Percentiles rank a stretch among this genome's conserved stretches.
phyloP scores from a whole-genome alignment of 37 sponge, comb jelly and placozoan species.

The Haliclona indistincta region DNA sequence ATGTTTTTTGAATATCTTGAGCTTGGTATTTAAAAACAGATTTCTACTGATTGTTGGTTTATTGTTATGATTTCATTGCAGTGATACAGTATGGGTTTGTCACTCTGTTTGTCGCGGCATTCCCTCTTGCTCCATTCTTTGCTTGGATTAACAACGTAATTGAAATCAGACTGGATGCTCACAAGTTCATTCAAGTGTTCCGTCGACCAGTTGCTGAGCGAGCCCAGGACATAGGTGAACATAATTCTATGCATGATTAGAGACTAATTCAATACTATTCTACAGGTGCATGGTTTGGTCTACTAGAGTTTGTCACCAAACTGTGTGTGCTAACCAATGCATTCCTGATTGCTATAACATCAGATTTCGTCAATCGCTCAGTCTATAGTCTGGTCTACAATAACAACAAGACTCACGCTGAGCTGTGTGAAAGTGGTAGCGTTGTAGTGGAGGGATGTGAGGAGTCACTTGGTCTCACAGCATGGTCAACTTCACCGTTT shows the following conservation, averaged over 20 bases:
- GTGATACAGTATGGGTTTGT: conserved; percentile 88
- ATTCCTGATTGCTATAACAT: conserved; percentile 70
- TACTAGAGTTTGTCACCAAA: conserved; percentile 76
- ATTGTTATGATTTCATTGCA: conserved; percentile 14
- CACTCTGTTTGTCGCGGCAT: conserved; percentile 85
- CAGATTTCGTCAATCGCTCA: conserved; percentile 56
- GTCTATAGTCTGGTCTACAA: conserved; percentile 11
- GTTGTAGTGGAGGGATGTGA: not conserved
- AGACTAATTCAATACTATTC: not conserved
- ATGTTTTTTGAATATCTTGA: conserved; percentile 84
- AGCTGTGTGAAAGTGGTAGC: not conserved
- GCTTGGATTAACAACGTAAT: conserved; percentile 81
- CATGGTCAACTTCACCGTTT: not conserved
- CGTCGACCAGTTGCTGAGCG: conserved; percentile 69
- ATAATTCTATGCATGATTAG: not conserved
- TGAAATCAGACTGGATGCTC: conserved; percentile 81
- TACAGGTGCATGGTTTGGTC: conserved; percentile 72
- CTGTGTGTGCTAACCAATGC: conserved; percentile 81
- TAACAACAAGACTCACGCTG: too few species aligned
- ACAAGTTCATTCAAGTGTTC: conserved; percentile 59
- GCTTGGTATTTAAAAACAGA: conserved; percentile 28
- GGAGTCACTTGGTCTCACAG: not conserved
- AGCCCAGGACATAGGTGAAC: conserved; percentile 87
- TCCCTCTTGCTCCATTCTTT: conserved; percentile 89
- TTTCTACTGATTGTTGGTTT: too few species aligned